Percentiles rank a stretch among this genome's conserved stretches.
phyloP scores from a whole-genome alignment of 2,797 vertebrate species.

The Macropus fuliginosus region DNA sequence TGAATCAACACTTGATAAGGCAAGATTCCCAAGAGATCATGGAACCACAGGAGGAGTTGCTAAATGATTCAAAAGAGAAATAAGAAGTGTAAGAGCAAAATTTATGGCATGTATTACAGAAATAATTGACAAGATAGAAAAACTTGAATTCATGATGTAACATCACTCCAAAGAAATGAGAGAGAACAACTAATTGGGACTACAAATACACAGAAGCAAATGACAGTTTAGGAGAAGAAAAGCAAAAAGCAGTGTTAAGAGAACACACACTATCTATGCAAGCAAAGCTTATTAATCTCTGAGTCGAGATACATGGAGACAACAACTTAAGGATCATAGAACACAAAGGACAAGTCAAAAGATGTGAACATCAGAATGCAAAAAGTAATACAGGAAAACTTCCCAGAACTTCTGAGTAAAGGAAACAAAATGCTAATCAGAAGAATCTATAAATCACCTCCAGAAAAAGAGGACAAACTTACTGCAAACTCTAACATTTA shows the following conservation, averaged over 20 bases:
- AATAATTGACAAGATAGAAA: neutral
- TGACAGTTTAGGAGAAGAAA: neutral
- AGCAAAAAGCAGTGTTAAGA: neutral
- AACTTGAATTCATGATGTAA: neutral
- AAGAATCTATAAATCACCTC: neutral
- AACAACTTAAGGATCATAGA: neutral
- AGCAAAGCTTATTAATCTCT: neutral
- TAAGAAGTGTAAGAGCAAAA: neutral
- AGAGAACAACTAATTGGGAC: neutral
- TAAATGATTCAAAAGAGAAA: neutral
- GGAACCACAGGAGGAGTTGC: neutral
- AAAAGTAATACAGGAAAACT: neutral
- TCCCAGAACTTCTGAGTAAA: neutral
- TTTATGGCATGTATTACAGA: neutral
- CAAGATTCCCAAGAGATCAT: neutral
- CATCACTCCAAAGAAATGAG: neutral
- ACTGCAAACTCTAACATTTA: neutral
- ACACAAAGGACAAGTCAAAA: neutral
- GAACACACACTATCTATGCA: neutral
- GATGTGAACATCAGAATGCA: neutral
- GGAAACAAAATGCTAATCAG: neutral
- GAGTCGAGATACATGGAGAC: neutral
- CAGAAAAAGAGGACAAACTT: neutral
- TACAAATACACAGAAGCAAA: neutral
- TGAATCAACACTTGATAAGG: neutral